phyloP scores from a whole-genome alignment of 2,797 vertebrate genomes.

The Pipistrellus nathusii region DNA sequence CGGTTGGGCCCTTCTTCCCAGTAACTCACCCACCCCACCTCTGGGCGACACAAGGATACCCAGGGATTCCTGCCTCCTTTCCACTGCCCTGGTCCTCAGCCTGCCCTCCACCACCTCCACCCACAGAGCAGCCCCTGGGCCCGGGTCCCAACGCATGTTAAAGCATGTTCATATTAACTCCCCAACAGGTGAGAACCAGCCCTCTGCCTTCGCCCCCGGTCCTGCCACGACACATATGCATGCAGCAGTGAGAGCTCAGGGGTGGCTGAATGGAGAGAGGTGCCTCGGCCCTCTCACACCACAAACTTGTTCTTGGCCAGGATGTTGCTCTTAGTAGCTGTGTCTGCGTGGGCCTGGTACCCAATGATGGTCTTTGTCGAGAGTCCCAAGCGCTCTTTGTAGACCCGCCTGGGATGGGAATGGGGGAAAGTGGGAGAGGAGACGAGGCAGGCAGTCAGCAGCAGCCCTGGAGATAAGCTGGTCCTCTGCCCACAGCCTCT shows the following conservation, averaged over 20 bases:
- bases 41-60: neutral
- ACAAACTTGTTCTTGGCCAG: slow-evolving; percentile 92
- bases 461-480: neutral
- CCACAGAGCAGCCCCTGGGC: neutral
- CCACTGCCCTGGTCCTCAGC: neutral
- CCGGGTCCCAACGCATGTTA: neutral
- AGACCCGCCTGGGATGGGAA: slow-evolving; percentile 85
- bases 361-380: slow-evolving; percentile 90
- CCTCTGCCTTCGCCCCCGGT: no score
- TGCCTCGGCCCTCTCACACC: slow-evolving; percentile 83
- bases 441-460: neutral
- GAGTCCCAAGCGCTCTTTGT: slow-evolving; percentile 91
- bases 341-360: slow-evolving; percentile 93
- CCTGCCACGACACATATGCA: neutral
- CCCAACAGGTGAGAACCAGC: neutral
- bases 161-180: neutral
- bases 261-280: neutral
- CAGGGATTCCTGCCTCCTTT: neutral
- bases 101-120: neutral
- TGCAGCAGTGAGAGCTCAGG: neutral
- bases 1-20: neutral
- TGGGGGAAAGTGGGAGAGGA: neutral
- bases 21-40: neutral
- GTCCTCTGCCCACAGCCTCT: neutral
- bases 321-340: slow-evolving; percentile 90